Evolutionary conservation across 2,888 invertebrate genomes (phyloP), one percentile per base, ranked within the genome.

Genomic region (Metopia argyrocephala): DNA sequence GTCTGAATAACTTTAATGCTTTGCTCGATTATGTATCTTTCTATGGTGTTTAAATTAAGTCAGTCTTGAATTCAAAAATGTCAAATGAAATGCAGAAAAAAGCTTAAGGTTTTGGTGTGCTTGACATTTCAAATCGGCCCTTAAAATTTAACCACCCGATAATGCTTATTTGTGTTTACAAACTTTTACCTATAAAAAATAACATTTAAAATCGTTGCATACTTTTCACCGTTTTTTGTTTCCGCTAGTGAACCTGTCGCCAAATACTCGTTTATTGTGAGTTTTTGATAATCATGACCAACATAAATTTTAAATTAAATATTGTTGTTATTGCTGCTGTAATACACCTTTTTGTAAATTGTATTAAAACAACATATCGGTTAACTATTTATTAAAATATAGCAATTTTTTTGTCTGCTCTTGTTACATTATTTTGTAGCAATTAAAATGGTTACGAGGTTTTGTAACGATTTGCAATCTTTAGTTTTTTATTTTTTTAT

Each of bases 321-420:
- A 4, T 18, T 25, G 18, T 27, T 27, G 56, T 61, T 73, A 73
- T 79, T 45, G 46, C 61, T 66, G 65, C 46, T 48, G 27, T 54
- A 54, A 65, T 46, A n/a, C n/a, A n/a, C n/a, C 61, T 70, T 46
- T 65, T 59, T 23, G 27, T 46, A 46, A 64, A 57, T 57, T 79
- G 65, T 65, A 59, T 70, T 61, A 79, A 70, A 71, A 71, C 66
- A 54, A 48, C 27, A 65, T 70, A 79, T 76, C 76, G 70, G 70
- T 79, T 79, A 71, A 76, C 79, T 71, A 69, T 76, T 79, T 76
- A 66, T 71, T 79, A 71, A 76, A 70, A 79, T 76, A 76, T 76
- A 12, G 70, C 70, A 66, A 46, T 62, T 76, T 62, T 21, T 52
- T 68, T 56, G 46, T 15, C 27, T 27, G 0, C 9, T 50, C 23